These are phyloP conservation scores for Drosophila burlai DNA, from an alignment of 1,140 invertebrate genomes.

Conservation along the genomic window DNA sequence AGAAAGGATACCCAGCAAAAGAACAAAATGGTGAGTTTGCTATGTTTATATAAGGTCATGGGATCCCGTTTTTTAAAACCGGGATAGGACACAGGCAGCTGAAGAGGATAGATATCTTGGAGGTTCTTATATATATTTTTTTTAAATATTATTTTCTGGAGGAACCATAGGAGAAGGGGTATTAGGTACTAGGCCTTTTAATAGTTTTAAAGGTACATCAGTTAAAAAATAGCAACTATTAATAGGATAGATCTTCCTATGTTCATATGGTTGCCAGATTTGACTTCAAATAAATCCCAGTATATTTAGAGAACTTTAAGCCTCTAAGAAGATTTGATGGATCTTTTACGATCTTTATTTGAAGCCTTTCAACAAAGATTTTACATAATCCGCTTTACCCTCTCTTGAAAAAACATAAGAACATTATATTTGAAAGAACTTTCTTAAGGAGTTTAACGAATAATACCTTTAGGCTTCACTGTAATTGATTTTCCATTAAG, in stretches of 20 bases:
- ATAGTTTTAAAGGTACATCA: neutral
- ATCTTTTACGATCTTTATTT: neutral
- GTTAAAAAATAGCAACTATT: neutral
- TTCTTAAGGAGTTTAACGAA: neutral
- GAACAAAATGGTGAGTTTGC: slow-evolving; percentile 65
- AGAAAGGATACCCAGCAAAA: slow-evolving; percentile 74
- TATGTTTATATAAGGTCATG: neutral
- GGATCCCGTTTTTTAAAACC: neutral
- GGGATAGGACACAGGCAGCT: neutral
- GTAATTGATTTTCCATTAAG: neutral
- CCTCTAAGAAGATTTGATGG: neutral
- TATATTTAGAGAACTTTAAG: neutral
- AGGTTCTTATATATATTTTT: too few species aligned
- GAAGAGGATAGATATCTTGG: neutral
- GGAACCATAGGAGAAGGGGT: too few species aligned
- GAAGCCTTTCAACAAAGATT: neutral
- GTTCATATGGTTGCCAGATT: neutral
- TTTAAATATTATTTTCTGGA: too few species aligned
- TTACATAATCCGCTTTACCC: neutral
- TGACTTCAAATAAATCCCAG: neutral
- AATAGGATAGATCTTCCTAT: neutral
- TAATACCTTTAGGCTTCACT: neutral
- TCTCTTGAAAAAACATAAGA: neutral
- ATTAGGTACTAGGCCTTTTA: neutral
- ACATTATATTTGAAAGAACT: neutral